A percentile compares a stretch with the other conserved stretches of the same genome.
These are phyloP conservation scores for Drosophila nasuta DNA, from an alignment of 1,140 invertebrate species.

Conservation along the genomic window DNA sequence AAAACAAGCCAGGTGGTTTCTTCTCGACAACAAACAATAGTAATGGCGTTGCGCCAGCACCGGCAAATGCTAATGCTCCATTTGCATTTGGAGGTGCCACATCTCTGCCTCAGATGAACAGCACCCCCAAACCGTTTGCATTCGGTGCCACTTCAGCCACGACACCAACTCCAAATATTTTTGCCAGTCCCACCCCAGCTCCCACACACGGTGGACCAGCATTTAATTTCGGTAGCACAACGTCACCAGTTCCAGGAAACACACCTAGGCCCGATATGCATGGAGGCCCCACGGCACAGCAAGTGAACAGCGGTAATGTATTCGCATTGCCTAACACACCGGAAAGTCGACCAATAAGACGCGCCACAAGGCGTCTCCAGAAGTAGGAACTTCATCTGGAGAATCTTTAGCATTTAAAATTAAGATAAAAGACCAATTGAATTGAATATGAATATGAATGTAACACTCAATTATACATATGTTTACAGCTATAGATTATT, in stretches of 20 bases:
- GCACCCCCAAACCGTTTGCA: slow-evolving; percentile 53
- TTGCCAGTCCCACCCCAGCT: slow-evolving; percentile 42
- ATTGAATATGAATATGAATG: not conserved
- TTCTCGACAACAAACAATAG: slow-evolving; percentile 31
- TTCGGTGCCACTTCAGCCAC: slow-evolving; percentile 45
- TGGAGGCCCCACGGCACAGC: slow-evolving; percentile 36
- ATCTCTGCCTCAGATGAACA: slow-evolving; percentile 42
- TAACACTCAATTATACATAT: slow-evolving; percentile 1
- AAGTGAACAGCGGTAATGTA: slow-evolving; percentile 51
- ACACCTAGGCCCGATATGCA: slow-evolving; percentile 2
- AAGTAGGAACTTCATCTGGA: slow-evolving; percentile 42
- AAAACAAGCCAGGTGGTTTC: slow-evolving; percentile 46
- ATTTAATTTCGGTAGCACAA: slow-evolving; percentile 43
- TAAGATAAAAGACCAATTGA: not conserved
- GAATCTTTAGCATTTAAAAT: not conserved
- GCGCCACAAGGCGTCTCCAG: slow-evolving; percentile 63
- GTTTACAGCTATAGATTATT: not conserved
- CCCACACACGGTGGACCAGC: slow-evolving; percentile 18
- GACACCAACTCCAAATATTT: slow-evolving; percentile 30
- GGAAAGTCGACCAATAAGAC: slow-evolving; percentile 53
- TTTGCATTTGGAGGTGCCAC: slow-evolving; percentile 60
- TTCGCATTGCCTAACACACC: slow-evolving; percentile 50
- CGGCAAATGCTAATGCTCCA: slow-evolving; percentile 30
- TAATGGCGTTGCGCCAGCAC: slow-evolving; percentile 1
- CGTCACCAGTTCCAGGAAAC: not conserved